Evolutionary conservation across 2,888 invertebrate species (phyloP), one percentile per base, ranked within the genome.

Genomic region (Tinea trinotella): DNA sequence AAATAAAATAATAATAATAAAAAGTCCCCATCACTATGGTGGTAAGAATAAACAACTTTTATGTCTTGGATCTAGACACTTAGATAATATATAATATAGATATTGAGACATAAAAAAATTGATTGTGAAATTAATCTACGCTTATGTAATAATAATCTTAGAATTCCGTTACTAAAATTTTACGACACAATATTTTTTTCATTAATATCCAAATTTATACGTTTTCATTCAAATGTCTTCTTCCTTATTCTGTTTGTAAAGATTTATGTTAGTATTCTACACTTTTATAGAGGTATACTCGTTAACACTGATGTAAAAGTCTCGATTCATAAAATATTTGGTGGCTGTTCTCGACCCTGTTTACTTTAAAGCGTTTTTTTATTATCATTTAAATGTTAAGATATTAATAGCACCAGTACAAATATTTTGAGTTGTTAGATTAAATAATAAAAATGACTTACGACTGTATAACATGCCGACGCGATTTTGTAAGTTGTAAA

Each of bases 231-330:
- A 74, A 67, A 68, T 67, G 69, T 74, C 73, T 68, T 62, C 63
- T 69, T 62, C 65, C 62, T 61, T 53, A 60, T 61, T 64, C 60
- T 61, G 62, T 62, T 60, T 57, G 55, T 56, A 48, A 66, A 76
- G 83, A 84, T 84, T 84, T 84, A 84, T 82, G 74, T 72, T 57
- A 62, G 64, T 63, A 68, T 67, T 76, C 74, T 78, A 79, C 71
- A 73, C 68, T 84, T 83, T 83, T 81, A 81, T 68, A 76, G 62
- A 68, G 68, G 62, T 65, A 63, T 19, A 61, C 76, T 85, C 83
- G 83, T 85, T 85, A 85, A 83, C 84, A 80, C 84, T 70, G 67
- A 65, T 78, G 83, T 85, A 74, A 81, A 79, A 62, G 79, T 77
- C 75, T 56, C 44, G 59, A 58, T 59, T 59, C 62, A 68, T 80